Conservation (phyloP, 2,113 vertebrate genomes). For the Triplophysa rosa region DNA sequence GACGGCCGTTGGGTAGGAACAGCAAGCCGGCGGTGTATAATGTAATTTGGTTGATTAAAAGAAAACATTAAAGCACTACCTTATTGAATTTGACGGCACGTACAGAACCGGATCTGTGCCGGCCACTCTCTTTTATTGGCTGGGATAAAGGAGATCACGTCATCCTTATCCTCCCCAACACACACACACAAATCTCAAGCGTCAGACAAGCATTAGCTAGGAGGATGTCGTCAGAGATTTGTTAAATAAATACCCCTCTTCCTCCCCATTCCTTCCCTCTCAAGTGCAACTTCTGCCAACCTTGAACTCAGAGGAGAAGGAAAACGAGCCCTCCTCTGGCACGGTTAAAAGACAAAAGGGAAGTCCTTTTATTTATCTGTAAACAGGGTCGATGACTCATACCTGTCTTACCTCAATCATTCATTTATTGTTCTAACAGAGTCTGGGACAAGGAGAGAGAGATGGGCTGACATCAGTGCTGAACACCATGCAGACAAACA, state of each 20-base stretch:
- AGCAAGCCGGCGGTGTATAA: conserved; percentile 71
- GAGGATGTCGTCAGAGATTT: conserved; percentile 73
- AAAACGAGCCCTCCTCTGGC: conserved; percentile 36
- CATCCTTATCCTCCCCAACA: conserved; percentile 64
- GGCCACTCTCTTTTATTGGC: conserved; percentile 83
- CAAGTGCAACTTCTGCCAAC: conserved; percentile 62
- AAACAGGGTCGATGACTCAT: conserved; percentile 71
- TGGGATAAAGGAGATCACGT: conserved; percentile 77
- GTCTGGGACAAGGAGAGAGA: conserved; percentile 52
- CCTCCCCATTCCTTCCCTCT: conserved; percentile 34
- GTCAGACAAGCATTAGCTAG: conserved; percentile 73
- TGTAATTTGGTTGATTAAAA: conserved; percentile 86
- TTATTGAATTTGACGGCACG: conserved; percentile 84
- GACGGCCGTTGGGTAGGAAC: conserved; percentile 24
- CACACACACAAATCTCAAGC: conserved; percentile 56
- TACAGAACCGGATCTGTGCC: conserved; percentile 75
- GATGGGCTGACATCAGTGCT: conserved; percentile 7
- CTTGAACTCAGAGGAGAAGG: conserved; percentile 60
- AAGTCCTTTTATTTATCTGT: conserved; percentile 70
- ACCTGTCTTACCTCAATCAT: conserved; percentile 65
- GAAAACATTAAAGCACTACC: conserved; percentile 83
- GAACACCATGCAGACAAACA: conserved; percentile 69
- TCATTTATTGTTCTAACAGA: conserved; percentile 66
- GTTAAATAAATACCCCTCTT: conserved; percentile 64
- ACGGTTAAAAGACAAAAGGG: conserved; percentile 42